Conservation (phyloP, 1,140 invertebrate genomes). For the Gerris buenoi region DNA sequence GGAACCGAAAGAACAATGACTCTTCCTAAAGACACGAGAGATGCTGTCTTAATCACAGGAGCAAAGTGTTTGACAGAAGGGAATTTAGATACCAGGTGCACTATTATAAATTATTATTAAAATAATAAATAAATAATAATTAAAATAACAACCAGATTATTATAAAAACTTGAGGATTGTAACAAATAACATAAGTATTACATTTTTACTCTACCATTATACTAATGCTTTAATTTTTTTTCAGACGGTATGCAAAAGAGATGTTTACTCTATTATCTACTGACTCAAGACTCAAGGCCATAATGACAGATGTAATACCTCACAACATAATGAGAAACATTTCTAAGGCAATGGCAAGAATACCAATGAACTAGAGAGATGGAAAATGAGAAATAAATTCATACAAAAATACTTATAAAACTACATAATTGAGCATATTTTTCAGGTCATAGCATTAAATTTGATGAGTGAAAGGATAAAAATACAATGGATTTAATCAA, state of each 20-base stretch:
- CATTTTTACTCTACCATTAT: neutral
- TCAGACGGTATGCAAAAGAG: conserved; percentile 47
- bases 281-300: conserved; percentile 45
- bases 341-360: neutral
- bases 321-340: conserved; percentile 39
- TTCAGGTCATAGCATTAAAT: too few species aligned
- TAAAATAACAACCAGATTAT: neutral
- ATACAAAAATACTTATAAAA: too few species aligned
- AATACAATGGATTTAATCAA: too few species aligned
- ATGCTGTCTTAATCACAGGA: conserved; percentile 59
- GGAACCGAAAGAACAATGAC: conserved; percentile 57
- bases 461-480: too few species aligned
- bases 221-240: neutral
- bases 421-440: too few species aligned
- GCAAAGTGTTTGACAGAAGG: conserved; percentile 74
- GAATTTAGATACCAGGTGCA: conserved; percentile 64
- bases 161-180: neutral
- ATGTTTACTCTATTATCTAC: conserved; percentile 42
- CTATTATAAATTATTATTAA: neutral
- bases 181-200: neutral
- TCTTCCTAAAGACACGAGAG: conserved; percentile 57
- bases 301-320: conserved; percentile 46
- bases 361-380: neutral
- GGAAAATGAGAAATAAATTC: too few species aligned
- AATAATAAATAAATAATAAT: neutral